Conservation (phyloP, 2,797 vertebrate species). For the Muscicapa comitata region DNA sequence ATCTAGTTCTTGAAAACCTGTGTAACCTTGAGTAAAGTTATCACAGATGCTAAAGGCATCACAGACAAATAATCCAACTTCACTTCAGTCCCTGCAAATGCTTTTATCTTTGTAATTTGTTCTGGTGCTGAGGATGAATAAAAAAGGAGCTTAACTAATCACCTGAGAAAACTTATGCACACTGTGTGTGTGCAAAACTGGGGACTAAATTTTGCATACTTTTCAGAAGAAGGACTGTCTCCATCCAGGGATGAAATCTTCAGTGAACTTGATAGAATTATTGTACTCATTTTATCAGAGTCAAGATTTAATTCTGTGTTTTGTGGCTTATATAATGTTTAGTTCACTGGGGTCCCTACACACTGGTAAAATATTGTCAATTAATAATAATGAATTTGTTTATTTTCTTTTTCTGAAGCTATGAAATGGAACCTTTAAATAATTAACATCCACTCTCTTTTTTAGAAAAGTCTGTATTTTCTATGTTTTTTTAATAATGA, state of each 20-base stretch:
- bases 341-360: background rate
- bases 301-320: slow-evolving; percentile 9
- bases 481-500: background rate
- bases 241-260: slow-evolving; percentile 7
- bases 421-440: background rate
- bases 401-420: slow-evolving; percentile 17
- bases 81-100: background rate
- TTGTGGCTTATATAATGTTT: background rate
- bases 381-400: slow-evolving; percentile 29
- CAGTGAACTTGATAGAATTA: slow-evolving; percentile 24
- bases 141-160: slow-evolving; percentile 28
- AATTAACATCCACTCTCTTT: background rate
- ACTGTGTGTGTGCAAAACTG: background rate
- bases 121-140: slow-evolving; percentile 35
- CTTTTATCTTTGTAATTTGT: slow-evolving; percentile 57
- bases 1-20: background rate
- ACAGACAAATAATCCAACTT: slow-evolving; percentile 48
- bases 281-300: background rate
- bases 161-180: slow-evolving; percentile 12
- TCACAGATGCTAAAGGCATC: slow-evolving; percentile 27
- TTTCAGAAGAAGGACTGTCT: background rate
- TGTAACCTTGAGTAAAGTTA: slow-evolving; percentile 54
- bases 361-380: background rate
- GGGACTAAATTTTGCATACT: background rate
- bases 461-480: background rate